phyloP scores from a whole-genome alignment of 1,140 invertebrate species.

The Eumeta japonica region DNA sequence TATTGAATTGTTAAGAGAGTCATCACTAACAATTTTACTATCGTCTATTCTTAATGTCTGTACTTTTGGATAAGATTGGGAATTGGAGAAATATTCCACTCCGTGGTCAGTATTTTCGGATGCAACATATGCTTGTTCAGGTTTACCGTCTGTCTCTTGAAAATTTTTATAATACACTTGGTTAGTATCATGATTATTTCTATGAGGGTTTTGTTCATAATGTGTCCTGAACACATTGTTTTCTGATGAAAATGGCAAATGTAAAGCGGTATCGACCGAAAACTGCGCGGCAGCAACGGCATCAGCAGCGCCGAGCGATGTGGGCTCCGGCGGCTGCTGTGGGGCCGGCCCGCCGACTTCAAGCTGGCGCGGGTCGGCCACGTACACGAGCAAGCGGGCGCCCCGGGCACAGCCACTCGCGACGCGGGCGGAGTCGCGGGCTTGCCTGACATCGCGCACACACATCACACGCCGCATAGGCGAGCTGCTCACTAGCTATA shows the following conservation, averaged over 20 bases:
- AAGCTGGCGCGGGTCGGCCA: slow-evolving; percentile 50
- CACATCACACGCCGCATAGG: slow-evolving; percentile 42
- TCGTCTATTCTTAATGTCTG: no score
- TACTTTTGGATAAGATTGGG: neutral
- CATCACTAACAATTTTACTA: neutral
- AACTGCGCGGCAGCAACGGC: slow-evolving; percentile 27
- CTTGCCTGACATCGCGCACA: slow-evolving; percentile 49
- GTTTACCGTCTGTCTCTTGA: neutral
- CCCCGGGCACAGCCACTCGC: slow-evolving; percentile 45
- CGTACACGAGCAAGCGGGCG: slow-evolving; percentile 49
- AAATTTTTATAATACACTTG: neutral
- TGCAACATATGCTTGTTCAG: neutral
- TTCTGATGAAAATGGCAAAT: no score
- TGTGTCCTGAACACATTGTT: slow-evolving; percentile 25
- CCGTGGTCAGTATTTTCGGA: neutral
- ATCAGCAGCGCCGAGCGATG: slow-evolving; percentile 10
- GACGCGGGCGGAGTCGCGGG: slow-evolving; percentile 48
- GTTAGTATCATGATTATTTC: slow-evolving; percentile 9
- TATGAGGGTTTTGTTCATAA: slow-evolving; percentile 23
- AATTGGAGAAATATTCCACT: neutral
- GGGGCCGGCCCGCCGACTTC: slow-evolving; percentile 35
- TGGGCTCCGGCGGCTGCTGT: slow-evolving; percentile 15
- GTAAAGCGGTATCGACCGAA: slow-evolving; percentile 24
- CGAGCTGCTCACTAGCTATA: slow-evolving; percentile 39
- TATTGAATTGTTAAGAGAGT: neutral